Conservation (phyloP, 2,113 vertebrate species). For the Macroglossus sobrinus region DNA sequence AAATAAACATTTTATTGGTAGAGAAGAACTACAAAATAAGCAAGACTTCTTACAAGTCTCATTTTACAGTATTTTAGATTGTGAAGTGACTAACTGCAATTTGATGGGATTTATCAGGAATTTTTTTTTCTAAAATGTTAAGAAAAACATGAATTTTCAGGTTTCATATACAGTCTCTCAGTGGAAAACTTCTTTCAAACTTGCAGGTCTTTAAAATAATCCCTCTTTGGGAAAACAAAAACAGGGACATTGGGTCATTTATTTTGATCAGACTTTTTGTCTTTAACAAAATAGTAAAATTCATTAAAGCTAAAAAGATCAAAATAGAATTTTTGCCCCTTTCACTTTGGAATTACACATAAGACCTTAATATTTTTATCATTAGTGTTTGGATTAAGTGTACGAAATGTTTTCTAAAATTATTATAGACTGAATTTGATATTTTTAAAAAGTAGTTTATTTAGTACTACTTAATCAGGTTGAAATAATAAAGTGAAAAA, state of each 20-base stretch:
- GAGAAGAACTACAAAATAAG: slow-evolving; percentile 36
- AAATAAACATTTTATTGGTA: not conserved
- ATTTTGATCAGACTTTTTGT: slow-evolving; percentile 16
- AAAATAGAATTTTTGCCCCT: slow-evolving; percentile 37
- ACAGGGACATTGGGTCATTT: not conserved
- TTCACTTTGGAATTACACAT: slow-evolving; percentile 8
- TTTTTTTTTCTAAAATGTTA: not conserved
- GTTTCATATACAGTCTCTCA: not conserved
- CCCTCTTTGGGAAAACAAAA: not conserved
- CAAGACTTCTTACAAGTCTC: not conserved
- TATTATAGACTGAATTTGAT: slow-evolving; percentile 7
- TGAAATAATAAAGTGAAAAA: slow-evolving; percentile 28
- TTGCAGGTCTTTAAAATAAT: not conserved
- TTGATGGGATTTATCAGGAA: not conserved
- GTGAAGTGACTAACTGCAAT: not conserved
- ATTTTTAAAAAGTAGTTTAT: not conserved
- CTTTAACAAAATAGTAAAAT: slow-evolving; percentile 56
- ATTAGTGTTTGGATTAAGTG: not conserved
- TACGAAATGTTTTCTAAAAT: not conserved
- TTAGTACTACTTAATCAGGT: not conserved
- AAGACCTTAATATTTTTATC: slow-evolving; percentile 23
- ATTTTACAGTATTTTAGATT: not conserved
- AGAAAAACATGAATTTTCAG: not conserved
- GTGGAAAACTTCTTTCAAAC: not conserved
- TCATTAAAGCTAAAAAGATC: slow-evolving; percentile 24